Conservation (phyloP, 1,140 invertebrate species). For the Euura saliciscinereae region DNA sequence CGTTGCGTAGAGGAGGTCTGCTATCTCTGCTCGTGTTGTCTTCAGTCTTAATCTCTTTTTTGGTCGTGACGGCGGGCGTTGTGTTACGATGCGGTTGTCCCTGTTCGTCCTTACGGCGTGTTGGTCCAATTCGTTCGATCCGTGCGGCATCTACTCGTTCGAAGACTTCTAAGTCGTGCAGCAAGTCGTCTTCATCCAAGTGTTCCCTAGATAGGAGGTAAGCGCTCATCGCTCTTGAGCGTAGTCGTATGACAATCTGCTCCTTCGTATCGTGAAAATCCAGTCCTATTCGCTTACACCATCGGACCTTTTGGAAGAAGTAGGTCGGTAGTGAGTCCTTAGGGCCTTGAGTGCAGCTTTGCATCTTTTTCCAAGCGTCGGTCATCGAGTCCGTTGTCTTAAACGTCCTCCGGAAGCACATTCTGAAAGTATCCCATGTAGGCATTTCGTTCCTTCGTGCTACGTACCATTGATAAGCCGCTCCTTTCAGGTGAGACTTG, state of each 20-base stretch:
- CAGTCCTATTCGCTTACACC: slow-evolving; percentile 23
- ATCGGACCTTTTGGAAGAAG: slow-evolving; percentile 27
- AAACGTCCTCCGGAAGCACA: slow-evolving; percentile 10
- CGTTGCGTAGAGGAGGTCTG: background rate
- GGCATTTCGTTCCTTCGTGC: background rate
- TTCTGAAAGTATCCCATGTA: slow-evolving; percentile 1
- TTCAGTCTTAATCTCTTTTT: too few relatives aligned
- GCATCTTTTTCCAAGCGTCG: slow-evolving; percentile 17
- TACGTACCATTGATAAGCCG: slow-evolving; percentile 10
- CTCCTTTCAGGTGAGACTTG: slow-evolving; percentile 3
- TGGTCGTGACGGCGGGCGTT: too few relatives aligned
- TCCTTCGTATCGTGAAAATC: slow-evolving; percentile 24
- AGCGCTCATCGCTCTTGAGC: slow-evolving; percentile 18
- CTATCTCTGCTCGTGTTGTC: too few relatives aligned
- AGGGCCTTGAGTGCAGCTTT: slow-evolving; percentile 11
- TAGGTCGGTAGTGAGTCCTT: slow-evolving; percentile 24
- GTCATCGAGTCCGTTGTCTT: slow-evolving; percentile 1
- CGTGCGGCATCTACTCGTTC: slow-evolving; percentile 16
- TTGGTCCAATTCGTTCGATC: slow-evolving; percentile 17
- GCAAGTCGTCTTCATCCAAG: slow-evolving; percentile 13
- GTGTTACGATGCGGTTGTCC: background rate
- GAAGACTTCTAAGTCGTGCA: slow-evolving; percentile 24
- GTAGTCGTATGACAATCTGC: slow-evolving; percentile 26
- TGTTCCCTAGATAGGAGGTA: slow-evolving; percentile 3
- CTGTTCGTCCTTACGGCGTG: background rate